Evolutionary conservation across 2,888 invertebrate genomes (phyloP).

Genomic region (Homarus gammarus): DNA sequence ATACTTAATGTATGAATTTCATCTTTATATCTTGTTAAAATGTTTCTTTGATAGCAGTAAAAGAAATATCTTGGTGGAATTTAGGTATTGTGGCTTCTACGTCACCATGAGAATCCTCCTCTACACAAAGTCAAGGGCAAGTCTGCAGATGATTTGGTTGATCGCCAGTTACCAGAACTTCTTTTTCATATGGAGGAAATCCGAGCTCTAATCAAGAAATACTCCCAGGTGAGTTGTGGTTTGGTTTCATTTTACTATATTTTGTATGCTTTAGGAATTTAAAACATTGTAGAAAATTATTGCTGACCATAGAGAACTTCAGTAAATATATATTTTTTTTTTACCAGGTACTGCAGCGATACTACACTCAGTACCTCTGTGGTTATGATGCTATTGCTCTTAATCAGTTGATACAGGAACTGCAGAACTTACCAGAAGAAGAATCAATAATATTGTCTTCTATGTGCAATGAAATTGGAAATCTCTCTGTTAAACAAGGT

Average conservation of each 20-base stretch:
- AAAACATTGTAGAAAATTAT: not conserved
- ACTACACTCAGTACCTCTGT: slow-evolving; percentile 97
- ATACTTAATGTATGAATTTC: not conserved
- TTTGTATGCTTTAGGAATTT: not conserved
- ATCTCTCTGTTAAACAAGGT: slow-evolving; percentile 90
- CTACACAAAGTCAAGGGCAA: slow-evolving; percentile 86
- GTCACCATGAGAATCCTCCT: slow-evolving; percentile 98
- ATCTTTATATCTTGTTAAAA: not conserved
- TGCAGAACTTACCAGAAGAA: slow-evolving; percentile 93
- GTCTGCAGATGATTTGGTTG: slow-evolving; percentile 94
- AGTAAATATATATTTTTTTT: not conserved
- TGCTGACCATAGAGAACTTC: not conserved
- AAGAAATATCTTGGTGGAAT: not conserved
- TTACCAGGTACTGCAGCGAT: slow-evolving; percentile 90
- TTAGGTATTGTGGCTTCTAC: slow-evolving; percentile 85
- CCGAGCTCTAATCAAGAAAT: slow-evolving; percentile 92
- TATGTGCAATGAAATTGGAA: slow-evolving; percentile 92
- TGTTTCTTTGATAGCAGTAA: not conserved
- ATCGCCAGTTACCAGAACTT: slow-evolving; percentile 96
- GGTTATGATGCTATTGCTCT: slow-evolving; percentile 97
- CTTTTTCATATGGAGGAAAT: slow-evolving; percentile 99
- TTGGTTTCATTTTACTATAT: not conserved
- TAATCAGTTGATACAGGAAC: slow-evolving; percentile 87
- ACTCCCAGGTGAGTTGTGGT: slow-evolving; percentile 84
- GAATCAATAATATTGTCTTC: slow-evolving; percentile 96